A percentile compares a stretch with the other conserved stretches of the same genome.
Evolutionary conservation across 2,113 vertebrate genomes (phyloP).

Genomic region (Anolis sagrei): DNA sequence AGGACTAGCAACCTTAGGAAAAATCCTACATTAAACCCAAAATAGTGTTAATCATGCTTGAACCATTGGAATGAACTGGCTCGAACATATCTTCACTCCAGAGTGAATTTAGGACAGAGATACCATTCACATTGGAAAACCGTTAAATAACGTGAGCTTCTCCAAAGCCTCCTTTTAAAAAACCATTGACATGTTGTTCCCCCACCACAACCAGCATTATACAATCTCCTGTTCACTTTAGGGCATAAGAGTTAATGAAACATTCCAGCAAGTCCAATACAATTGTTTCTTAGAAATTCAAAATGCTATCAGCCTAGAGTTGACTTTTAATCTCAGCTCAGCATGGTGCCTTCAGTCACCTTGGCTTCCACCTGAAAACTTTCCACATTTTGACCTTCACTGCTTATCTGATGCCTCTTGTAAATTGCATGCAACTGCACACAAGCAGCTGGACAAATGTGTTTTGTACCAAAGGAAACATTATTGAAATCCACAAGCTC

Average conservation of each 20-base stretch:
- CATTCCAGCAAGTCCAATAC: neutral
- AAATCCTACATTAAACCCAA: neutral
- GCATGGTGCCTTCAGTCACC: slow-evolving; percentile 1
- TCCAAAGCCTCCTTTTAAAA: neutral
- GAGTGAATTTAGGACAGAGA: neutral
- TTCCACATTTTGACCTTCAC: slow-evolving; percentile 20
- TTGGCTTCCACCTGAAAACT: slow-evolving; percentile 20
- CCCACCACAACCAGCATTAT: slow-evolving; percentile 4
- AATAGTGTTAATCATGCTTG: too few relatives aligned
- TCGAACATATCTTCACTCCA: too few relatives aligned
- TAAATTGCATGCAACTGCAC: neutral
- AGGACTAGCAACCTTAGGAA: neutral
- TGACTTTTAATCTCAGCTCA: slow-evolving; percentile 35
- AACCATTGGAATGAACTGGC: too few relatives aligned
- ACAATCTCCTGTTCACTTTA: slow-evolving; percentile 17
- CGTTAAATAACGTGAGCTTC: neutral
- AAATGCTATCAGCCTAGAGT: slow-evolving; percentile 11
- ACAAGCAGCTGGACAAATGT: neutral
- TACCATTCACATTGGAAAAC: slow-evolving; percentile 1
- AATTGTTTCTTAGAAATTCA: slow-evolving; percentile 38
- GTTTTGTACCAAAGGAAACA: neutral
- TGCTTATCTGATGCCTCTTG: slow-evolving; percentile 9
- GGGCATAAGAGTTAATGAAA: neutral
- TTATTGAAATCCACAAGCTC: neutral
- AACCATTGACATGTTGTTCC: neutral